A percentile compares a stretch with the other conserved stretches of the same genome.
phyloP scores from a whole-genome alignment of 2,888 invertebrate species.

The Heliconius aoede region DNA sequence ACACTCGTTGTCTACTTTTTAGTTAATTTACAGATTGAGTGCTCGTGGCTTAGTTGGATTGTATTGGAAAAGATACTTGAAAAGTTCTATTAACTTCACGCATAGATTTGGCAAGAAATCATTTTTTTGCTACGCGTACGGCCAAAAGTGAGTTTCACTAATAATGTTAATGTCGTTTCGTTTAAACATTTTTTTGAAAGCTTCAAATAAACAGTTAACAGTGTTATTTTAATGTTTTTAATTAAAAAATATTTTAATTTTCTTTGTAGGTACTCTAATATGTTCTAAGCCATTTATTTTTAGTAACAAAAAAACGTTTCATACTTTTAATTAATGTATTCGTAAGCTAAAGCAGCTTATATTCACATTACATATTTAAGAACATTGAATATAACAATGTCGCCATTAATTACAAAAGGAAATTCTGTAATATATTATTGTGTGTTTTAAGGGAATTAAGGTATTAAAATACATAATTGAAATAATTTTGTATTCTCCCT shows the following conservation, averaged over 20 bases:
- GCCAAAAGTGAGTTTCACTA: neutral
- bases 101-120: neutral
- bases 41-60: constrained; percentile 16
- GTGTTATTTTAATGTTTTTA: no score
- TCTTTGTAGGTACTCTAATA: neutral
- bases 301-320: constrained; percentile 7
- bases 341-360: constrained; percentile 4
- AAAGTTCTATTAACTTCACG: constrained; percentile 10
- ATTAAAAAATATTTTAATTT: neutral
- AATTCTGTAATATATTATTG: neutral
- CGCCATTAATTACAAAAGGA: constrained; percentile 5
- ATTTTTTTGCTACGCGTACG: neutral
- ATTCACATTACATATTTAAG: constrained; percentile 1
- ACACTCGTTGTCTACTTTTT: constrained; percentile 66
- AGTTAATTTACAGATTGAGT: constrained; percentile 67
- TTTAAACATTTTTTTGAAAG: no score
- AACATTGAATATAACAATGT: constrained; percentile 9
- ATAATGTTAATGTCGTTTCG: no score
- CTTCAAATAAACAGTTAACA: no score
- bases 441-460: neutral
- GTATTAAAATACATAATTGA: neutral
- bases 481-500: neutral
- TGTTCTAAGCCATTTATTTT: neutral
- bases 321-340: constrained; percentile 12
- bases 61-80: neutral